These are phyloP conservation scores for Odontamblyopus rebecca DNA, from an alignment of 2,797 vertebrate genomes.

Conservation along the genomic window DNA sequence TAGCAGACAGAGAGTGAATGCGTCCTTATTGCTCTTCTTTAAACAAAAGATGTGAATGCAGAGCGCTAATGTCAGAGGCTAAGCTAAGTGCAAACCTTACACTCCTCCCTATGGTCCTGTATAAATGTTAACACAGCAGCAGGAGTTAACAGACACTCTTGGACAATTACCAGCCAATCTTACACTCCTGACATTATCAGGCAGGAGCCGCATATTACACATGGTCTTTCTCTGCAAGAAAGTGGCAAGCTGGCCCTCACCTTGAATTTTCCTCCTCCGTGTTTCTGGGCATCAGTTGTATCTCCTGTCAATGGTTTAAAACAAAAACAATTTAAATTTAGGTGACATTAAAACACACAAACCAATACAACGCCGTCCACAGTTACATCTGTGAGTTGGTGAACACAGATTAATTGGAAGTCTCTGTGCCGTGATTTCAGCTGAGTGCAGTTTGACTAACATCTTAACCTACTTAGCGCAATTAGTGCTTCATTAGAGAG, in stretches of 20 bases:
- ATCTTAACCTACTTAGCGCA: constrained; percentile 99
- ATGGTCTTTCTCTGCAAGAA: constrained; percentile 52
- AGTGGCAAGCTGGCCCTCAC: constrained; percentile 63
- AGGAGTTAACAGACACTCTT: constrained; percentile 60
- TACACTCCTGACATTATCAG: constrained; percentile 72
- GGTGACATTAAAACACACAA: constrained; percentile 49
- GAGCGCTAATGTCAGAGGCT: constrained; percentile 40
- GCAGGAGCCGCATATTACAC: constrained; percentile 61
- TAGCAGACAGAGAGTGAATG: constrained; percentile 30
- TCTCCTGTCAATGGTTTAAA: constrained; percentile 60
- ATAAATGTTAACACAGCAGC: constrained; percentile 71
- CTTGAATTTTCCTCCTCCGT: constrained; percentile 41
- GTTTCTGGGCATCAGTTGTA: constrained; percentile 62
- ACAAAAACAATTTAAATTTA: constrained; percentile 60
- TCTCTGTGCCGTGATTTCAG: constrained; percentile 83
- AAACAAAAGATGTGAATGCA: constrained; percentile 36
- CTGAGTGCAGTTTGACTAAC: constrained; percentile 97
- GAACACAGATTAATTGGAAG: constrained; percentile 75
- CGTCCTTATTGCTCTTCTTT: constrained; percentile 19
- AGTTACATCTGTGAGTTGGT: constrained; percentile 64
- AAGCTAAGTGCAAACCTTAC: constrained; percentile 53
- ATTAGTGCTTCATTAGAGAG: constrained; percentile 99
- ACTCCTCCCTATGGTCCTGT: constrained; percentile 50
- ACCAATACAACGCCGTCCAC: constrained; percentile 63
- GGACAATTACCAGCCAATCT: constrained; percentile 65